Base-by-base conservation (phyloP, 92 coral and sea anemone species). In the Phenganax stokvisi region DNA sequence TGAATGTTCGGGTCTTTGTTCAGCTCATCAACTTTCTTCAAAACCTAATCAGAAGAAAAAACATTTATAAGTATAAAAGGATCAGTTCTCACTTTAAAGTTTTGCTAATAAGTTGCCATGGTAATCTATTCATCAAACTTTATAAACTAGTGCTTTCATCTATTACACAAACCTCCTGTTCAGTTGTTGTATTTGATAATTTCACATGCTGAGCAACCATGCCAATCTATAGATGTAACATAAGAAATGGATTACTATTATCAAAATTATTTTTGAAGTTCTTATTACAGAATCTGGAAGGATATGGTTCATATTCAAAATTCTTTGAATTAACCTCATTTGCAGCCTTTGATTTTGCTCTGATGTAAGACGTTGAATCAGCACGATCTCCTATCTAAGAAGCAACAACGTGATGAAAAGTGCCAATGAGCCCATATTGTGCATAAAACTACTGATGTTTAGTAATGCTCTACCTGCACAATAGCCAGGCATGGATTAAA, bases 401-500 rank as follows among this genome's bases (percentile, higher is more conserved):
- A 74, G 29, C 0, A 65, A 3, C 52, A 75, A 75, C 3, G 9
- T 55, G 20, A n/a, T 44, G 25, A 52, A 52, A 11, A 27, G 54
- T n/a, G 17, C 6, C 8, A 8, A 25, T n/a, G 12, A 27, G 12
- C 57, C 3, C 13, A 8, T 17, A 72, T 72, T 11, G n/a, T 51
- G 12, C 4, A 72, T 17, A 11, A 65, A 17, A 65, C 71, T 15
- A 53, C 13, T 61, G 74, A 57, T 47, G 28, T 63, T 58, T 31
- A 51, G 51, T 8, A 7, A 28, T 52, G 58, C 10, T 62, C 56
- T 81, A 93, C 97, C 93, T 93, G 97, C 9, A 94, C 90, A 69
- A 94, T 94, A 15, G 98, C 98, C 54, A 94, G 86, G 47, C 98
- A 93, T 44, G 98, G 98, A 56, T 91, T 94, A 71, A 94, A 94